Evolutionary conservation across 37 sponge, comb jelly and placozoan species (phyloP).

Genomic region (Aphrocallistes beatrix): DNA sequence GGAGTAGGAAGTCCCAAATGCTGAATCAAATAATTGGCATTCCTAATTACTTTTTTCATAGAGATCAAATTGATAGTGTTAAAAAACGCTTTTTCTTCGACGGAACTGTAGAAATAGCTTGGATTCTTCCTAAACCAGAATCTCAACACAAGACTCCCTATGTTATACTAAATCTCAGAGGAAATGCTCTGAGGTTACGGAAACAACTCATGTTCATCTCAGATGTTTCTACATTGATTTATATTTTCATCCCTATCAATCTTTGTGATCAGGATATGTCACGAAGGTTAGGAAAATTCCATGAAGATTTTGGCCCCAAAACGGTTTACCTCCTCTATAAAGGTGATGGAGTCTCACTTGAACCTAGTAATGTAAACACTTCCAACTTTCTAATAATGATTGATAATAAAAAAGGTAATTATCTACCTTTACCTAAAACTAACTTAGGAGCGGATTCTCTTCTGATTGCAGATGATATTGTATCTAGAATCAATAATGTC

Average conservation of each 20-base stretch:
- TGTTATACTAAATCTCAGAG: constrained; percentile 19
- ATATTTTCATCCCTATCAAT: not conserved
- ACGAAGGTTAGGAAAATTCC: not conserved
- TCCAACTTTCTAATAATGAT: no score
- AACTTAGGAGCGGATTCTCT: not conserved
- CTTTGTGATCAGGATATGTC: not conserved
- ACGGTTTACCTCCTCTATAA: not conserved
- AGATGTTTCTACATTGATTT: not conserved
- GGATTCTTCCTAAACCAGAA: not conserved
- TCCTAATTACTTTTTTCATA: constrained; percentile 21
- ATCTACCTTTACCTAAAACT: not conserved
- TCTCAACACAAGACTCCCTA: not conserved
- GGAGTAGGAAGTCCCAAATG: constrained; percentile 22
- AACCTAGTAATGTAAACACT: no score
- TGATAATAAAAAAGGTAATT: no score
- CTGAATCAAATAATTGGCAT: constrained; percentile 18
- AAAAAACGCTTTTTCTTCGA: not conserved
- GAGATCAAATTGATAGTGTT: constrained; percentile 6
- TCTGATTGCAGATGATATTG: not conserved
- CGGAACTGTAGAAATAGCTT: constrained; percentile 22
- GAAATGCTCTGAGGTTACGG: not conserved
- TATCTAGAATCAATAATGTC: not conserved
- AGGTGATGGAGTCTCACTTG: not conserved
- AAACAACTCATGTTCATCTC: not conserved
- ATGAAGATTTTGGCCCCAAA: not conserved